Base-by-base conservation (phyloP, 2,888 invertebrate species). In the Mythimna vitellina region DNA sequence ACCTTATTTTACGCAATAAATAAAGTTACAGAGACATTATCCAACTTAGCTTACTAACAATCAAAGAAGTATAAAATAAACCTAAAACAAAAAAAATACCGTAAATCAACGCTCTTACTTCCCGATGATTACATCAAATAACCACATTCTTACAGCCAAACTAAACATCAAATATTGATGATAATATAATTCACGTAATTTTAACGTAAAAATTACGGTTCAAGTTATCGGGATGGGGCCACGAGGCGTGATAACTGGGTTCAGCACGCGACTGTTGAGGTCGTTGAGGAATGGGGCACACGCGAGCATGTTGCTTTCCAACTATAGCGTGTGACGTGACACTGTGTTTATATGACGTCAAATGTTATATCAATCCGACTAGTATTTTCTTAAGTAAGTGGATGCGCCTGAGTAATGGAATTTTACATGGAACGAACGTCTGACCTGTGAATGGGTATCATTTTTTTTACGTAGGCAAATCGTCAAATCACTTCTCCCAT, bases 141-240 rank as follows among this genome's bases (percentile, higher is more conserved):
- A 66, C 76, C 69, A 70, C 54, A 72, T 62, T 65, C 60, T 73
- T 74, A 70, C 65, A 29, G 65, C 68, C 65, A 72, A 76, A 81
- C 76, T 81, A 82, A 83, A 86, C 85, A 88, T 86, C 82, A 76
- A 81, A 77, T 76, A 82, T 83, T 86, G 82, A 86, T 86, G 86
- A 88, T 87, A 88, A 85, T 85, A 87, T 92, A 92, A 93, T 92
- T 91, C 90, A 86, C 88, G 89, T 92, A 88, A 90, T 91, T 91
- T 89, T 89, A 91, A 91, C 91, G 89, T 92, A 91, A 93, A 90
- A 91, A 91, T 88, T 89, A 91, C 87, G 75, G 80, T 74, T 73
- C 73, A 65, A 80, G 84, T 87, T 82, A 88, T 89, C 76, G 87
- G 90, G 92, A 90, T 91, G 90, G 89, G 90, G 92, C 89, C 89